These are phyloP conservation scores for Suncus etruscus DNA, from an alignment of 2,113 vertebrate species.

Conservation along the genomic window DNA sequence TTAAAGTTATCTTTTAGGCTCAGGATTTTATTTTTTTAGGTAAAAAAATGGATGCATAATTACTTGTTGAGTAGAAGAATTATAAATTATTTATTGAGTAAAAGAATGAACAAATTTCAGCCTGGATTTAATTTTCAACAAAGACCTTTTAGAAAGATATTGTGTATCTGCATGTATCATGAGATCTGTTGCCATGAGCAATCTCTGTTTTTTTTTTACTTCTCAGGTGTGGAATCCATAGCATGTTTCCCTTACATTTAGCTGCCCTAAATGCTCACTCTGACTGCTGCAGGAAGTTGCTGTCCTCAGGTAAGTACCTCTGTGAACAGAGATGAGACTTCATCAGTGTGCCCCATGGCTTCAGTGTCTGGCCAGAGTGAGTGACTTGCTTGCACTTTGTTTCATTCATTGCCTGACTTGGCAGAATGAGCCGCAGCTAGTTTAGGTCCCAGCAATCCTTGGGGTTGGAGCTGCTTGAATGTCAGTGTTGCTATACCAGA, in stretches of 20 bases:
- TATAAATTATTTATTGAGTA: not conserved
- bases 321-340: not conserved
- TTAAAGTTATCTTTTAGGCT: constrained; percentile 47
- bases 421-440: constrained; percentile 12
- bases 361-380: constrained; percentile 61
- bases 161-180: not conserved
- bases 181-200: not conserved
- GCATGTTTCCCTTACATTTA: constrained; percentile 98
- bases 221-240: constrained; percentile 94
- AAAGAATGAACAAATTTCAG: not conserved
- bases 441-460: not conserved
- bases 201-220: constrained; percentile 40
- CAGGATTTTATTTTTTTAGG: constrained; percentile 46
- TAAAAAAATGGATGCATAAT: not conserved
- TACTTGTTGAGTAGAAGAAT: not conserved
- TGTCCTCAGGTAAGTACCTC: constrained; percentile 93
- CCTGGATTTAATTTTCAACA: not conserved
- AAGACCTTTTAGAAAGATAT: constrained; percentile 4
- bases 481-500: not conserved
- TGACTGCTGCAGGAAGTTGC: constrained; percentile 96
- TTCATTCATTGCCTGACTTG: not conserved
- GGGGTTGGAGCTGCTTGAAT: not conserved
- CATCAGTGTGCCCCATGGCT: constrained; percentile 55
- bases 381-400: constrained; percentile 65
- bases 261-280: constrained; percentile 96